Evolutionary conservation across 2,888 invertebrate genomes (phyloP).

Genomic region (Callosobruchus maculatus): DNA sequence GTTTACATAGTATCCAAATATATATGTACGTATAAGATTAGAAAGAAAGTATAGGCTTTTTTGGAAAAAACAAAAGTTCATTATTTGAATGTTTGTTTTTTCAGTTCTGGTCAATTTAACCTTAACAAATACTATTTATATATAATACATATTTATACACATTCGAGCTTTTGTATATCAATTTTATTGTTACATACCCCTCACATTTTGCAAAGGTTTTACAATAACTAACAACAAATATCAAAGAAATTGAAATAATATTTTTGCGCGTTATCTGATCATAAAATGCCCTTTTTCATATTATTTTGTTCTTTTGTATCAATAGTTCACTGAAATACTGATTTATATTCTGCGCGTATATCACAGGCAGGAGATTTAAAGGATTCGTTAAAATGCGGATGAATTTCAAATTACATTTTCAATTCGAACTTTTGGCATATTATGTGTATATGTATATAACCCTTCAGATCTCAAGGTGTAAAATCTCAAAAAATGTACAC

Average conservation of each 20-base stretch:
- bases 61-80: too few relatives aligned
- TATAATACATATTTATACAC: too few relatives aligned
- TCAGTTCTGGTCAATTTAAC: too few relatives aligned
- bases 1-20: too few relatives aligned
- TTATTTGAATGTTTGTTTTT: too few relatives aligned
- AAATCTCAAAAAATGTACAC: conserved; percentile 23
- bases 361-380: conserved; percentile 41
- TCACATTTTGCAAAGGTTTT: background rate
- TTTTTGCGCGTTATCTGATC: background rate
- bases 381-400: conserved; percentile 9
- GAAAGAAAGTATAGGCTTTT: too few relatives aligned
- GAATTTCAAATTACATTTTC: conserved; percentile 2
- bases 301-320: background rate
- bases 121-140: too few relatives aligned
- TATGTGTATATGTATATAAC: conserved; percentile 3
- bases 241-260: background rate
- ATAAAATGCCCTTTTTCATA: background rate
- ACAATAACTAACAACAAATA: background rate
- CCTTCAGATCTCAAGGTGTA: conserved; percentile 18
- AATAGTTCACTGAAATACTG: conserved; percentile 33
- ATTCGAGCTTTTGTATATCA: too few relatives aligned
- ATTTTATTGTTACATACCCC: background rate
- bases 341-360: conserved; percentile 39
- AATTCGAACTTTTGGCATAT: conserved; percentile 2
- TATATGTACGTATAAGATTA: too few relatives aligned